phyloP scores from a whole-genome alignment of 2,888 invertebrate species.

The Colletes collaris region DNA sequence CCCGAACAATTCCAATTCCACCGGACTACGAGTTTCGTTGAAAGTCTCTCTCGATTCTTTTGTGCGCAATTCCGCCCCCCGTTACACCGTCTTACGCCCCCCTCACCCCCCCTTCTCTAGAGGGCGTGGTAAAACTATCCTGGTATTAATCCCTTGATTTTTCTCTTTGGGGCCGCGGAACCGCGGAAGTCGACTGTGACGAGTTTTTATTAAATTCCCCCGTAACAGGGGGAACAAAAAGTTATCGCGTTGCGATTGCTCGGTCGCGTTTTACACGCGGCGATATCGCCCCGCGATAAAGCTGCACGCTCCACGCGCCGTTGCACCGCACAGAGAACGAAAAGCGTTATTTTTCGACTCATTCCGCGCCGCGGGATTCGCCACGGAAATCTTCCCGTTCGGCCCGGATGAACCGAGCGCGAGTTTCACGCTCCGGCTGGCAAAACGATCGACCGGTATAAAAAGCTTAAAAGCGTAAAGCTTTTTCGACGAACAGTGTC shows the following conservation, averaged over 20 bases:
- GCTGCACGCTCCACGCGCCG: background rate
- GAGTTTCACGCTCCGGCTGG: slow-evolving; percentile 8
- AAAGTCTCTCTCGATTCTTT: too few relatives aligned
- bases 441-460: slow-evolving; percentile 8
- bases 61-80: too few relatives aligned
- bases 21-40: too few relatives aligned
- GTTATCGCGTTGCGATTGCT: background rate
- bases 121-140: too few relatives aligned
- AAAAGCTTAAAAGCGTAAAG: slow-evolving; percentile 3
- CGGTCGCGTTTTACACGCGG: background rate
- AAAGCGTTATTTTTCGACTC: slow-evolving; percentile 7
- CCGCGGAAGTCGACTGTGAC: too few relatives aligned
- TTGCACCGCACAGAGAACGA: background rate
- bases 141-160: too few relatives aligned
- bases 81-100: too few relatives aligned
- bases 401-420: background rate
- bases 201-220: too few relatives aligned
- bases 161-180: too few relatives aligned
- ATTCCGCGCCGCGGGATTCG: background rate
- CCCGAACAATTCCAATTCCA: too few relatives aligned
- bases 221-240: background rate
- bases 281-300: background rate
- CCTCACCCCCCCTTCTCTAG: too few relatives aligned
- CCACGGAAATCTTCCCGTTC: slow-evolving; percentile 5
- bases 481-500: slow-evolving; percentile 29